Evolutionary conservation across 2,113 vertebrate genomes (phyloP), one percentile per base, ranked within the genome.

Genomic region (Nanorana parkeri): DNA sequence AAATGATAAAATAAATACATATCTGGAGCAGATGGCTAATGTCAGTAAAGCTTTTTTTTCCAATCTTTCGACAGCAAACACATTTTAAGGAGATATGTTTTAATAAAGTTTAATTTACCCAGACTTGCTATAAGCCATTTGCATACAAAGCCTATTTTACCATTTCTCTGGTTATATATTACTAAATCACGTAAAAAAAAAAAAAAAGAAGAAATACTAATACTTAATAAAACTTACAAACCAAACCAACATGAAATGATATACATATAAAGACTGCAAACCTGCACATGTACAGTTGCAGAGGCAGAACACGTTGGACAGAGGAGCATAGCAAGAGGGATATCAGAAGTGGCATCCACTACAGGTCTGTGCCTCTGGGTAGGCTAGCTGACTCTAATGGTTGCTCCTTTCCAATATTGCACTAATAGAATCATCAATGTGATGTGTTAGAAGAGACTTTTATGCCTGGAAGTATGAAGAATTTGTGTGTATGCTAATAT

Each of bases 41-140:
- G 68, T 73, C 79, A 55, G 26, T 4, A 6, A 55, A 23, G 8
- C 60, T 16, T 20, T 21, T 68, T n/a, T 23, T 52, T 24, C 60
- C 36, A 21, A 32, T 63, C 69, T 47, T 61, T 73, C 41, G 47
- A 54, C 58, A 81, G 79, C 36, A 73, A 73, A 73, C 79, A 54
- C 68, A 81, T 81, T 81, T 81, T 81, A 81, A 81, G 69, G 58
- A 81, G 79, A 63, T 71, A 80, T 81, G 79, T 73, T 81, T 81
- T 81, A 81, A 81, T 81, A 81, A 81, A 81, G 79, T 66, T 81
- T 73, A 73, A 73, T 81, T 65, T 81, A 81, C 60, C 68, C 60
- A 71, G 78, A 69, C 68, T 80, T 24, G 7, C 26, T 29, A 47
- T 54, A 81, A 72, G 56, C 60, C 64, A 65, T 81, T 72, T 72